These are phyloP conservation scores for Bubo scandiacus DNA, from an alignment of 2,113 vertebrate genomes.

Conservation along the genomic window DNA sequence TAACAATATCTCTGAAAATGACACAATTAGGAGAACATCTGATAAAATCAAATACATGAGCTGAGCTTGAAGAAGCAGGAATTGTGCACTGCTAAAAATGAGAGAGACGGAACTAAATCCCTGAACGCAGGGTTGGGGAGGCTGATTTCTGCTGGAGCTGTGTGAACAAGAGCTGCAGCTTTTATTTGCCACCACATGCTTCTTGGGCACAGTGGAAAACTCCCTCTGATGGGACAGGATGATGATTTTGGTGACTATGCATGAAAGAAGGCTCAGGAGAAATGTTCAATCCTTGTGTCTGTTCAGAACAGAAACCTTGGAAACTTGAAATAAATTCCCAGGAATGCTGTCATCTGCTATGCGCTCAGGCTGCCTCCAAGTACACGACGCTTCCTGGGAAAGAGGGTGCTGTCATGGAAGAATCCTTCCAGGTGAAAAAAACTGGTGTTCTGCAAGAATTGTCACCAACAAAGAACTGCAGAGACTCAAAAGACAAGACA, in stretches of 20 bases:
- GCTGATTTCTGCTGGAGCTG: background rate
- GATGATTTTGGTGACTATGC: background rate
- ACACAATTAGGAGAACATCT: background rate
- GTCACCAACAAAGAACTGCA: background rate
- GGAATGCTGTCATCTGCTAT: background rate
- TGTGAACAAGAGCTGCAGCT: background rate
- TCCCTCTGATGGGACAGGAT: background rate
- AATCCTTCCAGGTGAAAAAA: background rate
- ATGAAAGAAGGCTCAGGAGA: background rate
- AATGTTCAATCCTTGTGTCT: background rate
- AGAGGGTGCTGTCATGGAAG: background rate
- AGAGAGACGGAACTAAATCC: background rate
- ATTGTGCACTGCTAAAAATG: background rate
- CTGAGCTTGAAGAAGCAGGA: background rate
- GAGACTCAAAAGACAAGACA: background rate
- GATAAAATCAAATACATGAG: background rate
- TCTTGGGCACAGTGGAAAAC: background rate
- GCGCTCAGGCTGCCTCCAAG: background rate
- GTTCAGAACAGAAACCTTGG: conserved; percentile 18
- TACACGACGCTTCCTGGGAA: background rate
- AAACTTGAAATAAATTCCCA: conserved; percentile 15
- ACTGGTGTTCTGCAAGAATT: background rate
- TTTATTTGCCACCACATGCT: background rate
- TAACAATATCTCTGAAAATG: background rate
- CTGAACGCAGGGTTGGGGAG: background rate